A percentile compares a stretch with the other conserved stretches of the same genome.
phyloP scores from a whole-genome alignment of 2,113 vertebrate species.

The Alaudala cheleensis region DNA sequence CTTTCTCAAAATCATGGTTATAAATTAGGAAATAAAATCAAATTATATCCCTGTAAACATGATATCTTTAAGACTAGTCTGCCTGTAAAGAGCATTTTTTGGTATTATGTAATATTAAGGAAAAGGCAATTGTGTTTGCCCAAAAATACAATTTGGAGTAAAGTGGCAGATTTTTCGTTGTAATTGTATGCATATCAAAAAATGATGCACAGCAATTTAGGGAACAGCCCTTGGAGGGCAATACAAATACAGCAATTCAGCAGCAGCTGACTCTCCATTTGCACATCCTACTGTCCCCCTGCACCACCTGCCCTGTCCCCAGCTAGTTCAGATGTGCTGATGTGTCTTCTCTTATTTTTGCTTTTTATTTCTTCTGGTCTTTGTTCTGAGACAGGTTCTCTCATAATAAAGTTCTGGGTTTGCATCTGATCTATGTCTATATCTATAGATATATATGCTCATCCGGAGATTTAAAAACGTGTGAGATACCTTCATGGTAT shows the following conservation, averaged over 20 bases:
- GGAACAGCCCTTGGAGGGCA: not conserved
- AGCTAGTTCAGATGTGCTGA: not conserved
- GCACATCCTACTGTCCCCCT: not conserved
- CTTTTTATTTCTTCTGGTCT: not conserved
- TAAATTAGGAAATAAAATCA: not conserved
- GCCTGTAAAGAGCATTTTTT: not conserved
- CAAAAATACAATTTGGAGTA: not conserved
- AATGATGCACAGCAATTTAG: not conserved
- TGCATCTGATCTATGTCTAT: not conserved
- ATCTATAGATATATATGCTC: not conserved
- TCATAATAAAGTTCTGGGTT: not conserved
- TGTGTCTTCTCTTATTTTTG: not conserved
- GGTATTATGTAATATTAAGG: not conserved
- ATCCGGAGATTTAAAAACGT: not conserved
- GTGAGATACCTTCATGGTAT: not conserved
- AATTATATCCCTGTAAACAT: not conserved
- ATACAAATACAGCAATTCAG: not conserved
- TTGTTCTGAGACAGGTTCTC: not conserved
- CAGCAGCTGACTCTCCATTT: not conserved
- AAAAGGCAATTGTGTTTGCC: not conserved
- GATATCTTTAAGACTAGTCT: not conserved
- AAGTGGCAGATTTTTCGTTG: not conserved
- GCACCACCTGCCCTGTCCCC: fast-evolving
- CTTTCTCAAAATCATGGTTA: not conserved
- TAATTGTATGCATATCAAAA: not conserved